These are phyloP conservation scores for Mastomys natalensis DNA, from an alignment of 2,113 vertebrate genomes.

Conservation along the genomic window DNA sequence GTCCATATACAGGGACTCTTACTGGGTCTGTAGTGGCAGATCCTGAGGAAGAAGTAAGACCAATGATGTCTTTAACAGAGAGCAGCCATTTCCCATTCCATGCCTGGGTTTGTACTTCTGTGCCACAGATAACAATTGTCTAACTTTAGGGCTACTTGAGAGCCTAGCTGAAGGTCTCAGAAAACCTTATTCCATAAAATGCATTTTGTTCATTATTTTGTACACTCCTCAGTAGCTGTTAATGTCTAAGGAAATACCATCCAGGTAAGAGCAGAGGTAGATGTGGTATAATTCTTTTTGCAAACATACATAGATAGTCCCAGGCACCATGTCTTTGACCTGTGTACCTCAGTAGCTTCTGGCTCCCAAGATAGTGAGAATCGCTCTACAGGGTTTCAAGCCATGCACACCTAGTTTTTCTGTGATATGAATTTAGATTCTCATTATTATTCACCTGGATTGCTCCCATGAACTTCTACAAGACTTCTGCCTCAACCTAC, in stretches of 20 bases:
- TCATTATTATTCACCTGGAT: not conserved
- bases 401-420: not conserved
- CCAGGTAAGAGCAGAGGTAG: not conserved
- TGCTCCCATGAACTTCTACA: not conserved
- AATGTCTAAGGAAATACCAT: not conserved
- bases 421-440: not conserved
- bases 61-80: not conserved
- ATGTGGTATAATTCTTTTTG: not conserved
- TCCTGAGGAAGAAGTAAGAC: not conserved
- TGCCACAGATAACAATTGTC: not conserved
- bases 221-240: not conserved
- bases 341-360: not conserved
- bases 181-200: constrained; percentile 4
- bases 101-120: not conserved
- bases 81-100: not conserved
- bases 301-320: accelerated
- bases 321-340: not conserved
- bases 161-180: not conserved
- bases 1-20: not conserved
- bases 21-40: not conserved
- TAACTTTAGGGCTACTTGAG: not conserved
- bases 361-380: not conserved
- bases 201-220: not conserved
- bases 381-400: not conserved
- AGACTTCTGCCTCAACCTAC: constrained; percentile 33